Percentiles rank a stretch among this genome's conserved stretches.
Conservation (phyloP, 1,140 invertebrate genomes). For the Pseudomyrmex concolor region DNA sequence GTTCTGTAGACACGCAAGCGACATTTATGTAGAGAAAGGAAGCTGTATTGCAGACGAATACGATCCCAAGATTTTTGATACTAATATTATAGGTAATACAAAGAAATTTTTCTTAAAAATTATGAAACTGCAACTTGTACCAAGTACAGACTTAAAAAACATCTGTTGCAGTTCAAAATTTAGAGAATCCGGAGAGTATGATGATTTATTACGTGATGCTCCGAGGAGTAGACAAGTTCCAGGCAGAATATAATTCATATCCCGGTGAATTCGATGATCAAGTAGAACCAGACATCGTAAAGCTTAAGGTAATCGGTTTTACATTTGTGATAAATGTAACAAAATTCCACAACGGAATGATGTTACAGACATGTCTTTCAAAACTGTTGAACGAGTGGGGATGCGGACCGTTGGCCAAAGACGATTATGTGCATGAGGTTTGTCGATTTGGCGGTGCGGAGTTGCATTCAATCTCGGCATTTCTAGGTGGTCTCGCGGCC, state of each 20-base stretch:
- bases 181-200: constrained; percentile 92
- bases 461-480: constrained; percentile 97
- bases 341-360: constrained; percentile 11
- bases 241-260: constrained; percentile 94
- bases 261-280: constrained; percentile 95
- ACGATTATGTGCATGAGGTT: constrained; percentile 98
- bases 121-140: not conserved
- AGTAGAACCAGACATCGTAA: constrained; percentile 95
- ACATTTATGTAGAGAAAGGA: constrained; percentile 92
- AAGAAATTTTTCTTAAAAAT: not conserved
- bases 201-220: constrained; percentile 96
- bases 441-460: constrained; percentile 97
- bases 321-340: constrained; percentile 7
- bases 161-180: constrained; percentile 85
- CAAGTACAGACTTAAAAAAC: not conserved
- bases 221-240: constrained; percentile 95
- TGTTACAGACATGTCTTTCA: constrained; percentile 88
- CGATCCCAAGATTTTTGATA: constrained; percentile 85
- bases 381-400: constrained; percentile 95
- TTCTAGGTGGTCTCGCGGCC: constrained; percentile 95
- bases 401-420: constrained; percentile 91
- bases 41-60: constrained; percentile 93
- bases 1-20: constrained; percentile 94
- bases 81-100: constrained; percentile 86
- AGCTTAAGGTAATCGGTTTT: constrained; percentile 89